A percentile compares a stretch with the other conserved stretches of the same genome.
Conservation (phyloP, 2,113 vertebrate species). For the Morone saxatilis region DNA sequence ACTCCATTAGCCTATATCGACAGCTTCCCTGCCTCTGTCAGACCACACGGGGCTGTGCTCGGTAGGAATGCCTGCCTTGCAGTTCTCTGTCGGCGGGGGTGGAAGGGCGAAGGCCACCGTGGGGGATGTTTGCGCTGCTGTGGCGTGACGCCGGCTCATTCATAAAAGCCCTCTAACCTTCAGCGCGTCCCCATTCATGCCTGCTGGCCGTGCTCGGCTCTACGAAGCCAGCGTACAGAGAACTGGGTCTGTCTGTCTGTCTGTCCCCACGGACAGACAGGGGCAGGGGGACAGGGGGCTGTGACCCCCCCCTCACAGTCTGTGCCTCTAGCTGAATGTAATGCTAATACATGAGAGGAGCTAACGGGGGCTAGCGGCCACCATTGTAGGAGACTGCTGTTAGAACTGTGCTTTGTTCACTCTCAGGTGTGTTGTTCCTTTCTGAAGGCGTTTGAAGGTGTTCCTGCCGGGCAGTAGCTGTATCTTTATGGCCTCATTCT, state of each 20-base stretch:
- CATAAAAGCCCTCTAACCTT: constrained; percentile 89
- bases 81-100: constrained; percentile 41
- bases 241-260: neutral
- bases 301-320: neutral
- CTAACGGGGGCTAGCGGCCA: neutral
- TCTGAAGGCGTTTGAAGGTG: neutral
- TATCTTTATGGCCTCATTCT: neutral
- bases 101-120: constrained; percentile 74
- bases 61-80: constrained; percentile 51
- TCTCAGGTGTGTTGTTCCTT: too few relatives aligned
- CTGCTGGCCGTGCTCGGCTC: constrained; percentile 35
- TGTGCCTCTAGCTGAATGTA: neutral
- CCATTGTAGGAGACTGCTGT: neutral
- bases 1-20: constrained; percentile 8
- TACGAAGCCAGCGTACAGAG: neutral
- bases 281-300: neutral
- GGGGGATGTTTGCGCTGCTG: constrained; percentile 80
- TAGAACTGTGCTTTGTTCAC: neutral
- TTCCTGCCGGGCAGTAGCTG: too few relatives aligned
- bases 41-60: constrained; percentile 36
- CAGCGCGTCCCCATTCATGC: constrained; percentile 85
- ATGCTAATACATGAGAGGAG: neutral
- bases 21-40: neutral
- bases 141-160: constrained; percentile 87
- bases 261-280: neutral